Conservation (phyloP, 2,888 invertebrate genomes). For the Polietes domitor region DNA sequence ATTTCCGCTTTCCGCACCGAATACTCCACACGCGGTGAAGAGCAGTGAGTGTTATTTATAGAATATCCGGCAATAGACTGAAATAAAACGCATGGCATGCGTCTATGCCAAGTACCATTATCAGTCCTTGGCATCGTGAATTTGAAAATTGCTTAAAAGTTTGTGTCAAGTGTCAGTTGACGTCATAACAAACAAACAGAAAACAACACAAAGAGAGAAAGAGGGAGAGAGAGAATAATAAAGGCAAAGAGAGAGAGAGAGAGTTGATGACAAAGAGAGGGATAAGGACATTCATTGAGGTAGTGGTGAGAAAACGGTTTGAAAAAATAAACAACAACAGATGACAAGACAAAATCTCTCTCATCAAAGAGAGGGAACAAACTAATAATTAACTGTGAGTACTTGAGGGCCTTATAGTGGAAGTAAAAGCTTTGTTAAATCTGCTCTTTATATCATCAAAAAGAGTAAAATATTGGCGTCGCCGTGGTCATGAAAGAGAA, state of each 20-base stretch:
- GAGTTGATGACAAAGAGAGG: not conserved
- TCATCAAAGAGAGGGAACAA: too few relatives aligned
- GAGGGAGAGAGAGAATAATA: not conserved
- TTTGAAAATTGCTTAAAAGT: slow-evolving; percentile 39
- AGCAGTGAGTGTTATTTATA: slow-evolving; percentile 16
- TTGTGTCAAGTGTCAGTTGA: slow-evolving; percentile 52
- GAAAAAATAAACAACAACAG: not conserved
- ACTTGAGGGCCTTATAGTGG: too few relatives aligned
- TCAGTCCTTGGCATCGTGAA: slow-evolving; percentile 50
- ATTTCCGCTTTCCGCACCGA: not conserved
- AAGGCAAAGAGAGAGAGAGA: not conserved
- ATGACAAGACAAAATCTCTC: not conserved
- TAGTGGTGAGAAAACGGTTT: not conserved
- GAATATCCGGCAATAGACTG: slow-evolving; percentile 41
- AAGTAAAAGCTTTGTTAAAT: not conserved
- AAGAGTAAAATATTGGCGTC: too few relatives aligned
- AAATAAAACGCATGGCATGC: slow-evolving; percentile 36
- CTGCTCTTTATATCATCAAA: not conserved
- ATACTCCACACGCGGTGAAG: slow-evolving; percentile 15
- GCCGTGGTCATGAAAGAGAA: not conserved
- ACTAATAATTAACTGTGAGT: too few relatives aligned
- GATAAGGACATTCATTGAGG: too few relatives aligned
- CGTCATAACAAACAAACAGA: slow-evolving; percentile 44
- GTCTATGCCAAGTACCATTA: slow-evolving; percentile 40
- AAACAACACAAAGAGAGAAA: not conserved